Evolutionary conservation across 1,140 invertebrate species (phyloP).

Genomic region (Leptinotarsa texana): DNA sequence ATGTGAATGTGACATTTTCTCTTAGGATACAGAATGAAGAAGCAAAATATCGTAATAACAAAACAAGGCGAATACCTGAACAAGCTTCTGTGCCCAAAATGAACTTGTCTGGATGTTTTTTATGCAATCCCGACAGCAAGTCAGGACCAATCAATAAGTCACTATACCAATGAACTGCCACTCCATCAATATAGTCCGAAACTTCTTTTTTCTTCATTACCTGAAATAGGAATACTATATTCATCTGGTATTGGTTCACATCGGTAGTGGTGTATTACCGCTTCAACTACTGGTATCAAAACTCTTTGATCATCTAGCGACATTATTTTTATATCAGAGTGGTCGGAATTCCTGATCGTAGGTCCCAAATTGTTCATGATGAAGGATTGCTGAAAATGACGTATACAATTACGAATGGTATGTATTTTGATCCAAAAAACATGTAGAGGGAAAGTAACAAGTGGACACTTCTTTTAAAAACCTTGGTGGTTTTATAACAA

Average conservation of each 20-base stretch:
- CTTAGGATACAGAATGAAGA: too few relatives aligned
- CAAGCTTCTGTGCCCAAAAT: slow-evolving; percentile 79
- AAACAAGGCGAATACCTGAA: slow-evolving; percentile 57
- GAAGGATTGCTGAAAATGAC: slow-evolving; percentile 61
- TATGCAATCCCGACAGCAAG: slow-evolving; percentile 61
- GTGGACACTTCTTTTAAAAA: too few relatives aligned
- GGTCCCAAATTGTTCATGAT: slow-evolving; percentile 72
- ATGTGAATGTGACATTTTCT: too few relatives aligned
- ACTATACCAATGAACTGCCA: slow-evolving; percentile 80
- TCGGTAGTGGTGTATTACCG: slow-evolving; percentile 46
- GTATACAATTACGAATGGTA: neutral
- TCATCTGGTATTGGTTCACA: slow-evolving; percentile 3
- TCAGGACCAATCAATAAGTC: slow-evolving; percentile 61
- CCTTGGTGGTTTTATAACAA: too few relatives aligned
- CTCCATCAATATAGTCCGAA: slow-evolving; percentile 72
- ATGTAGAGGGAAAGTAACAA: neutral
- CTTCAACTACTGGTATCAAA: slow-evolving; percentile 66
- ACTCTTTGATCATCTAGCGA: slow-evolving; percentile 75
- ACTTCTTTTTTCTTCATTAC: slow-evolving; percentile 44
- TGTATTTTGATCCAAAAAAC: neutral
- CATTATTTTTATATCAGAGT: slow-evolving; percentile 65
- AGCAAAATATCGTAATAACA: too few relatives aligned
- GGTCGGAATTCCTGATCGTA: slow-evolving; percentile 61
- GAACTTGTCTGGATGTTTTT: slow-evolving; percentile 70
- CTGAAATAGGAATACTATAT: slow-evolving; percentile 12